Evolutionary conservation across 1,140 invertebrate genomes (phyloP).

Genomic region (Scaptodrosophila lebanonensis): DNA sequence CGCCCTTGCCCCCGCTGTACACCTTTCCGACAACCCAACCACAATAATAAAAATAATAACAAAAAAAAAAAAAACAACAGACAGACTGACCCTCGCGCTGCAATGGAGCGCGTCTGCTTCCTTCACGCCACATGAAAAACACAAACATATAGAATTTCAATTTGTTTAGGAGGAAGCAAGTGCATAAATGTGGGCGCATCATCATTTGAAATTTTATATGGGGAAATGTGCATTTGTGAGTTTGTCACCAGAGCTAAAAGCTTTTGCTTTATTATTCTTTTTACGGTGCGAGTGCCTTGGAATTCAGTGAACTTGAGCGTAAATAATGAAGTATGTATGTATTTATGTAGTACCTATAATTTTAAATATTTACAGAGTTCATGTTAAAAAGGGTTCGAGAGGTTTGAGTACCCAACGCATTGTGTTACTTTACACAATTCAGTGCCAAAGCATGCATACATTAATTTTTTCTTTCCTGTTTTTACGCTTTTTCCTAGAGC

Average conservation of each 20-base stretch:
- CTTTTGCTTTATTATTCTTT: slow-evolving; percentile 8
- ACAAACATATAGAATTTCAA: slow-evolving; percentile 66
- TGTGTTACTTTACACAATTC: too few relatives aligned
- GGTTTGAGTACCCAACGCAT: too few relatives aligned
- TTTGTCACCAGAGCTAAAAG: slow-evolving; percentile 35
- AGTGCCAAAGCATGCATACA: not conserved
- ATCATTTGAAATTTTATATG: slow-evolving; percentile 36
- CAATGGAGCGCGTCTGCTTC: slow-evolving; percentile 33
- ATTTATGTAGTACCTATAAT: slow-evolving; percentile 1
- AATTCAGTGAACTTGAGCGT: slow-evolving; percentile 31
- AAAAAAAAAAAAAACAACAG: slow-evolving; percentile 19
- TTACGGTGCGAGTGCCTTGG: not conserved
- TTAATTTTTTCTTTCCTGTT: not conserved
- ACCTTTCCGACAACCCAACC: slow-evolving; percentile 1
- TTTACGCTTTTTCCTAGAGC: slow-evolving; percentile 3
- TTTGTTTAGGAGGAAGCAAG: slow-evolving; percentile 64
- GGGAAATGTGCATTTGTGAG: slow-evolving; percentile 23
- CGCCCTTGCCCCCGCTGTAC: not conserved
- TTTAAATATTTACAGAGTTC: slow-evolving; percentile 53
- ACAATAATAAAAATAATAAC: slow-evolving; percentile 1
- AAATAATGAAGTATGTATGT: slow-evolving; percentile 34
- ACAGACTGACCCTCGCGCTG: slow-evolving; percentile 25
- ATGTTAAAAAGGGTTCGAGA: slow-evolving; percentile 23
- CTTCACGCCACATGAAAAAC: slow-evolving; percentile 27
- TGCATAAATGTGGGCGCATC: slow-evolving; percentile 31